Evolutionary conservation across 2,888 invertebrate genomes (phyloP).

Genomic region (Cryptocephalus primarius): DNA sequence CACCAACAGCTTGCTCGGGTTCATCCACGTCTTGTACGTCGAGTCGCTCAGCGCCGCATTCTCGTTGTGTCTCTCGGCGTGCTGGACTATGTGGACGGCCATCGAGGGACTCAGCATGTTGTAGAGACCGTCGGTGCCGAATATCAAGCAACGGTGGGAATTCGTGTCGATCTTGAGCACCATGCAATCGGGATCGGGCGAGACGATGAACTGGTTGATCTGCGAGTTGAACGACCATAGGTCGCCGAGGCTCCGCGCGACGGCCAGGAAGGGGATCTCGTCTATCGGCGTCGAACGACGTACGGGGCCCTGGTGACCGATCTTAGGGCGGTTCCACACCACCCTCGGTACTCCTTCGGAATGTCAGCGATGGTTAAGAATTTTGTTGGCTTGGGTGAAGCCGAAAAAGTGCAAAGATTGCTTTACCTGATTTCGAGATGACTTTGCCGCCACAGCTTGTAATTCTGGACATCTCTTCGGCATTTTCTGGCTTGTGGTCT

Average conservation of each 20-base stretch:
- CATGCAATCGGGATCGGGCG: slow-evolving; percentile 91
- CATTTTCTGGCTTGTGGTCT: slow-evolving; percentile 93
- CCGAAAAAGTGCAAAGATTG: no score
- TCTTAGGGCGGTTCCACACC: slow-evolving; percentile 89
- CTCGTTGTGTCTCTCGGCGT: slow-evolving; percentile 64
- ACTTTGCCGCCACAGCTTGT: slow-evolving; percentile 73
- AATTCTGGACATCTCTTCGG: slow-evolving; percentile 74
- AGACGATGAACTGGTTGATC: slow-evolving; percentile 89
- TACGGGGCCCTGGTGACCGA: slow-evolving; percentile 78
- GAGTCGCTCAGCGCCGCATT: slow-evolving; percentile 43
- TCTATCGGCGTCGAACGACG: slow-evolving; percentile 83
- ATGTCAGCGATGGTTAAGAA: background rate
- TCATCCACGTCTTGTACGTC: slow-evolving; percentile 54
- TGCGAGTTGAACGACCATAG: slow-evolving; percentile 95
- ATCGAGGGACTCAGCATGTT: slow-evolving; percentile 83
- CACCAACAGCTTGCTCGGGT: slow-evolving; percentile 85
- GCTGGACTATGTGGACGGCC: slow-evolving; percentile 75
- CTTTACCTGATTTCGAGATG: slow-evolving; percentile 45
- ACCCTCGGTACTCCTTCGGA: slow-evolving; percentile 78
- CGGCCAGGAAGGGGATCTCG: slow-evolving; percentile 91
- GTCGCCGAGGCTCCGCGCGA: slow-evolving; percentile 91
- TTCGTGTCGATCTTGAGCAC: slow-evolving; percentile 73
- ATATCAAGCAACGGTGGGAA: slow-evolving; percentile 75
- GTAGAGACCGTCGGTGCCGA: slow-evolving; percentile 95
- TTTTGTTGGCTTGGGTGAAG: no score